These are phyloP conservation scores for Oscheius sp. DNA, from an alignment of 2,888 invertebrate species.

Conservation along the genomic window DNA sequence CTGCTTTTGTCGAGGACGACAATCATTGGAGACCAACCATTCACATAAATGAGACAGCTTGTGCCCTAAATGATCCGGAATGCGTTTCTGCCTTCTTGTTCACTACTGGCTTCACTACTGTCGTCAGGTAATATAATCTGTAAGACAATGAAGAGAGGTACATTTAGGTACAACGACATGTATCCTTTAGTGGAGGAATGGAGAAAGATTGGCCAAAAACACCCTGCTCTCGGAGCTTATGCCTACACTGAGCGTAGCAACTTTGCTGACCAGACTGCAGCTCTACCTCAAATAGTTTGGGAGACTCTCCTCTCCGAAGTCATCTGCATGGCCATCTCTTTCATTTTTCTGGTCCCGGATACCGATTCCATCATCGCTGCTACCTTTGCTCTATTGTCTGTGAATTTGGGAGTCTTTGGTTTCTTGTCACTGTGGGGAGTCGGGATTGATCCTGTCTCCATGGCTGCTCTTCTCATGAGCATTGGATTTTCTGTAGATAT, in stretches of 20 bases:
- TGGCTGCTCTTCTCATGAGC: constrained; percentile 61
- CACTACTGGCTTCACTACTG: constrained; percentile 63
- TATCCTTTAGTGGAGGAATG: constrained; percentile 59
- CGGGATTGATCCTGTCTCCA: constrained; percentile 61
- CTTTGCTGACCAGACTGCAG: constrained; percentile 61
- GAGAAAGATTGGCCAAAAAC: constrained; percentile 51
- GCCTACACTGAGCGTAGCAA: constrained; percentile 60
- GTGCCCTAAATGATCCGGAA: constrained; percentile 46
- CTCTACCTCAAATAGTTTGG: constrained; percentile 58
- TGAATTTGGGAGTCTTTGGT: constrained; percentile 65
- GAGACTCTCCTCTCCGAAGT: constrained; percentile 61
- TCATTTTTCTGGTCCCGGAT: constrained; percentile 60
- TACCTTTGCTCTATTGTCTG: constrained; percentile 57
- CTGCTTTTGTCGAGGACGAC: constrained; percentile 44
- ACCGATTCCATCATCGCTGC: constrained; percentile 57
- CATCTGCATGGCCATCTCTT: constrained; percentile 60
- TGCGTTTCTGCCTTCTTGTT: constrained; percentile 59
- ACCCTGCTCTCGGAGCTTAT: constrained; percentile 48
- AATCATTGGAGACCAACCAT: constrained; percentile 45
- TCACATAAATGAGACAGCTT: constrained; percentile 43
- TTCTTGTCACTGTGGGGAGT: constrained; percentile 61
- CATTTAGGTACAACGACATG: constrained; percentile 57
- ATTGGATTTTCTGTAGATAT: constrained; percentile 67
- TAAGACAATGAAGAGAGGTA: no score
- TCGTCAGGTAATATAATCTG: constrained; percentile 38